Evolutionary conservation across 2,888 invertebrate genomes (phyloP).

Genomic region (Dasypogon diadema): DNA sequence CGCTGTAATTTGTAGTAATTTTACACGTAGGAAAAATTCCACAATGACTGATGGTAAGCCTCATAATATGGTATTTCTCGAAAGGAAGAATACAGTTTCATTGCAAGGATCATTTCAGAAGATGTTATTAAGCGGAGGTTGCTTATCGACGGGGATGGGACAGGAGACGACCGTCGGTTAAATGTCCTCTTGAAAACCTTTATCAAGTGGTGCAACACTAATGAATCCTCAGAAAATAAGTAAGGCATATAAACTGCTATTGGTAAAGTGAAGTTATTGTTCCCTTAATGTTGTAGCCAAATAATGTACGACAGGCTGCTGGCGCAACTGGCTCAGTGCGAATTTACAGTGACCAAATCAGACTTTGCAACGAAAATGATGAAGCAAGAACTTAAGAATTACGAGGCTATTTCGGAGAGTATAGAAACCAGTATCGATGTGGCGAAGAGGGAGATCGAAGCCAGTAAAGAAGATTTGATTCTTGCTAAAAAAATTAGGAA

Average conservation of each 20-base stretch:
- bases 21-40: no score
- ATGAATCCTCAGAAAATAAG: constrained; percentile 77
- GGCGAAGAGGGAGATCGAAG: constrained; percentile 84
- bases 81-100: constrained; percentile 55
- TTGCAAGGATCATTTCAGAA: constrained; percentile 75
- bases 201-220: constrained; percentile 82
- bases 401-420: constrained; percentile 80
- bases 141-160: constrained; percentile 96
- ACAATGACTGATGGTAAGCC: constrained; percentile 52
- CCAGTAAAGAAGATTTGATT: constrained; percentile 83
- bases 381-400: constrained; percentile 84
- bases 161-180: constrained; percentile 92
- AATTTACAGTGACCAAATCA: constrained; percentile 88
- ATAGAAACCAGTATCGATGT: constrained; percentile 84
- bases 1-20: no score
- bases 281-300: constrained; percentile 70
- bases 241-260: constrained; percentile 63
- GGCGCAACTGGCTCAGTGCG: constrained; percentile 86
- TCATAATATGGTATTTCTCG: constrained; percentile 53
- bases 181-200: constrained; percentile 87
- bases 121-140: constrained; percentile 92
- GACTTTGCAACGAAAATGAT: constrained; percentile 84
- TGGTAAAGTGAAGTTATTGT: background rate
- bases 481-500: constrained; percentile 89
- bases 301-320: constrained; percentile 83